Conservation (phyloP, 2,888 invertebrate species). For the Luperina testacea region DNA sequence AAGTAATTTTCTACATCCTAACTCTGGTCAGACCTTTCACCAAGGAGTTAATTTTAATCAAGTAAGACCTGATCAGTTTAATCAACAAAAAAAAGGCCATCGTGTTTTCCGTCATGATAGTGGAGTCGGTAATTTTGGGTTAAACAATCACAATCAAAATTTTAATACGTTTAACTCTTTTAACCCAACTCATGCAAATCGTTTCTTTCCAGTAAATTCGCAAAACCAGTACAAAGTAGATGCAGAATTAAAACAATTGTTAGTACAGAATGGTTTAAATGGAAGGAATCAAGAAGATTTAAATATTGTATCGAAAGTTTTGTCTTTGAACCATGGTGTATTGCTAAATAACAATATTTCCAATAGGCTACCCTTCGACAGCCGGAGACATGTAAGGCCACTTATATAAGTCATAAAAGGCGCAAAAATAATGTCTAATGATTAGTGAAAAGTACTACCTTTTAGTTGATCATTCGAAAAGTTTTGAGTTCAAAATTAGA, state of each 20-base stretch:
- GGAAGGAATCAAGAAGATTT: conserved; percentile 92
- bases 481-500: conserved; percentile 33
- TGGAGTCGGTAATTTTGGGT: conserved; percentile 91
- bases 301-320: conserved; percentile 94
- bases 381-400: conserved; percentile 80
- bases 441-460: conserved; percentile 46
- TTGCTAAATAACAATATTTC: conserved; percentile 84
- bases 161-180: conserved; percentile 83
- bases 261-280: conserved; percentile 92
- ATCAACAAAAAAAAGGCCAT: conserved; percentile 80
- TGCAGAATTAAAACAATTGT: conserved; percentile 91
- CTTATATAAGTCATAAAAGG: conserved; percentile 54
- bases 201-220: conserved; percentile 78
- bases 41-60: conserved; percentile 81
- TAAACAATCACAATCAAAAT: conserved; percentile 81
- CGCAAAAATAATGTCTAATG: not conserved
- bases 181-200: conserved; percentile 76
- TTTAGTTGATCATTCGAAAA: conserved; percentile 21
- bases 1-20: conserved; percentile 82
- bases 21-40: conserved; percentile 75
- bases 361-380: conserved; percentile 85
- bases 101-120: conserved; percentile 90
- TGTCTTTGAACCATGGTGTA: conserved; percentile 94
- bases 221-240: conserved; percentile 84
- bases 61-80: conserved; percentile 77